Conservation (phyloP, 2,888 invertebrate species). For the Pedicia rivosa region DNA sequence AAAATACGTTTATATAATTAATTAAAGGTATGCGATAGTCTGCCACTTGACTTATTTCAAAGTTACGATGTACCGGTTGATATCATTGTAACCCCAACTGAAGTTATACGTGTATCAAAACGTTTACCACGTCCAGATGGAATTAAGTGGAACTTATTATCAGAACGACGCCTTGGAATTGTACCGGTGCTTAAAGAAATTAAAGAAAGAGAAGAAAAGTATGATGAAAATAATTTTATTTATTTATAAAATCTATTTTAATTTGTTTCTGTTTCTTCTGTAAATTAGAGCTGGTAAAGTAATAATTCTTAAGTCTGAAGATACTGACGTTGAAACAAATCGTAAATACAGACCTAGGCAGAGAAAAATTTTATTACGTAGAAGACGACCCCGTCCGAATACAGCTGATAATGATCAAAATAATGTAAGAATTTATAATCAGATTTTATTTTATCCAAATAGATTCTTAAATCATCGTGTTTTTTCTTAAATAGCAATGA, state of each 20-base stretch:
- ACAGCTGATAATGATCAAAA: conserved; percentile 13
- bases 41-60: conserved; percentile 58
- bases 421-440: neutral
- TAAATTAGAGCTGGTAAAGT: conserved; percentile 39
- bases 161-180: conserved; percentile 49
- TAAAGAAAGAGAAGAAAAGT: conserved; percentile 50
- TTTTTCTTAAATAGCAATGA: conserved; percentile 1
- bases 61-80: conserved; percentile 74
- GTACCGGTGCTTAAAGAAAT: conserved; percentile 59
- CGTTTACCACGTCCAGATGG: conserved; percentile 47
- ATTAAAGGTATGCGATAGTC: conserved; percentile 47
- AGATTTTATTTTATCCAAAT: neutral
- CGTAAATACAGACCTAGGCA: conserved; percentile 26
- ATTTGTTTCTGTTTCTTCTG: neutral
- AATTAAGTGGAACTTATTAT: conserved; percentile 66
- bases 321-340: conserved; percentile 50
- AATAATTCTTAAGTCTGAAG: conserved; percentile 47
- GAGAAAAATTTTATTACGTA: conserved; percentile 30
- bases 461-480: neutral
- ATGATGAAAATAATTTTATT: conserved; percentile 19
- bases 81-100: conserved; percentile 70
- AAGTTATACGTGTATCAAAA: conserved; percentile 46
- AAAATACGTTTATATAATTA: neutral
- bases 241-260: conserved; percentile 2
- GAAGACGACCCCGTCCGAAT: conserved; percentile 24